phyloP scores from a whole-genome alignment of 2,113 vertebrate genomes.

The Vidua chalybeata region DNA sequence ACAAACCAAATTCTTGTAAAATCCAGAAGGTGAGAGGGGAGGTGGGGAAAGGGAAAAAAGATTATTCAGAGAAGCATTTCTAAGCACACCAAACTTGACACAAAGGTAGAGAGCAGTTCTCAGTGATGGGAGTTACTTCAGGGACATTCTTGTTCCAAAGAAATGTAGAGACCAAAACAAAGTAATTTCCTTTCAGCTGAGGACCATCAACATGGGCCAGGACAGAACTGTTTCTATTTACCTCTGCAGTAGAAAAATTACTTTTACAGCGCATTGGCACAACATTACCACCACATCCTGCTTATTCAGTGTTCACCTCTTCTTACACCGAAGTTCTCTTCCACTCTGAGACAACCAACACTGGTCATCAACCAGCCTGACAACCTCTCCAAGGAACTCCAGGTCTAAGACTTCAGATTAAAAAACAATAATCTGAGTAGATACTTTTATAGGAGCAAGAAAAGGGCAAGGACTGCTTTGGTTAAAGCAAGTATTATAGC shows the following conservation, averaged over 20 bases:
- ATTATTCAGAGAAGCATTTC: background rate
- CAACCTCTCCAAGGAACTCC: background rate
- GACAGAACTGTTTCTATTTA: background rate
- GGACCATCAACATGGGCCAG: background rate
- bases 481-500: background rate
- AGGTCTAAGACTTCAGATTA: background rate
- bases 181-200: background rate
- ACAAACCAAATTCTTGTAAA: background rate
- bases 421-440: background rate
- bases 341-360: background rate
- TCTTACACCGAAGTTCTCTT: background rate
- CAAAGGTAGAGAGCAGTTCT: background rate
- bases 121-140: background rate
- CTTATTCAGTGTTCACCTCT: background rate
- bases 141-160: background rate
- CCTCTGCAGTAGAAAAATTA: background rate
- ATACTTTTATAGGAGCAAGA: background rate
- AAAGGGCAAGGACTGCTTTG: background rate
- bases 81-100: background rate
- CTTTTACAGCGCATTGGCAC: background rate
- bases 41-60: background rate
- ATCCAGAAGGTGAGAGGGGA: fast-evolving
- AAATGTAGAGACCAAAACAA: background rate
- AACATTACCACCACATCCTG: background rate
- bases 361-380: background rate